Percentiles rank a stretch among this genome's conserved stretches.
Evolutionary conservation across 2,797 vertebrate species (phyloP).

Genomic region (Podarcis lilfordi): DNA sequence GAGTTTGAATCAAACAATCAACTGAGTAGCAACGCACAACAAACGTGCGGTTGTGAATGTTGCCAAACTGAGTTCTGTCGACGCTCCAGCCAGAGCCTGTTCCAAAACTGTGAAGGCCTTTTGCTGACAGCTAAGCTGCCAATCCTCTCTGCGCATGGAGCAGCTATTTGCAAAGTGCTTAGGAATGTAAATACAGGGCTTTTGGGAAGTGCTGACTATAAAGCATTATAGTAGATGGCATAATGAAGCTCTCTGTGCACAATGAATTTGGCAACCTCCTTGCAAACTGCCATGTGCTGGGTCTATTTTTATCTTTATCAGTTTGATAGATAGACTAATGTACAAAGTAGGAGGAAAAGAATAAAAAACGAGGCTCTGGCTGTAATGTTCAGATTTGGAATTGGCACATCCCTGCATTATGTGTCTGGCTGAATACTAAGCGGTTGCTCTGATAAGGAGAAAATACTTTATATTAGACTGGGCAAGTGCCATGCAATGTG

Average conservation of each 20-base stretch:
- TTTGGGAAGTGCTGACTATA: conserved; percentile 55
- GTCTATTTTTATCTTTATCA: conserved; percentile 47
- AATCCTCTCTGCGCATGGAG: conserved; percentile 21
- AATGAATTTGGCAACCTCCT: conserved; percentile 53
- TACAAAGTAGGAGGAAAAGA: conserved; percentile 38
- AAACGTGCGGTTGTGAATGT: conserved; percentile 32
- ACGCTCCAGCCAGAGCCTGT: conserved; percentile 44
- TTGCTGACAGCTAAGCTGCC: conserved; percentile 45
- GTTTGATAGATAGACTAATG: conserved; percentile 2
- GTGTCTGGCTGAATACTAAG: conserved; percentile 20
- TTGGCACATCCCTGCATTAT: conserved; percentile 3
- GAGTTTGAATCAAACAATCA: conserved; percentile 37
- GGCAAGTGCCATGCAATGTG: background rate
- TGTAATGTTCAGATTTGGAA: conserved; percentile 26
- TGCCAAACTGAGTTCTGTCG: conserved; percentile 32
- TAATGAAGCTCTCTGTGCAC: conserved; percentile 40
- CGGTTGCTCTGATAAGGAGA: conserved; percentile 11
- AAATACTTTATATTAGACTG: background rate
- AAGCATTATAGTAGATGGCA: conserved; percentile 56
- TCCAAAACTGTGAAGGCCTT: conserved; percentile 31
- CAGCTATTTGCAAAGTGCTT: conserved; percentile 63
- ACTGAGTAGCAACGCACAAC: conserved; percentile 32
- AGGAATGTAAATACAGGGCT: conserved; percentile 65
- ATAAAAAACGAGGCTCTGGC: conserved; percentile 35
- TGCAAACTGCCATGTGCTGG: conserved; percentile 16